Evolutionary conservation across 2,888 invertebrate genomes (phyloP).

Genomic region (Diarsia dahlii): DNA sequence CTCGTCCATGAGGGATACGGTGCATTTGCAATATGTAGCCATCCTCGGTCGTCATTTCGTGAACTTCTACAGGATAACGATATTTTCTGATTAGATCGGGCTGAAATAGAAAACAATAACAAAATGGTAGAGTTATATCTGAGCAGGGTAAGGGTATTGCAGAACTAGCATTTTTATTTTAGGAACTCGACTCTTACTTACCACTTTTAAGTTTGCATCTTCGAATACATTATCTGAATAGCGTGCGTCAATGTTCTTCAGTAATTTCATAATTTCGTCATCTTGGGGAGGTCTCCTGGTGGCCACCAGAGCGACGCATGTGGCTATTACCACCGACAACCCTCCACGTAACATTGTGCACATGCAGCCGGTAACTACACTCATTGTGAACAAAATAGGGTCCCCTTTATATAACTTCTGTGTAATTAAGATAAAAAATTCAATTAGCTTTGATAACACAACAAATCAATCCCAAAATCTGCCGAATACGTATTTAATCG

Average conservation of each 20-base stretch:
- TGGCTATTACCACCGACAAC: constrained; percentile 50
- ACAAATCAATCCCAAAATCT: constrained; percentile 13
- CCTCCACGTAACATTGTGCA: constrained; percentile 64
- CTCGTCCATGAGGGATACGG: constrained; percentile 92
- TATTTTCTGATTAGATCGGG: constrained; percentile 90
- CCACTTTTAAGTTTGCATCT: constrained; percentile 83
- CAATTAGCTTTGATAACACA: constrained; percentile 28
- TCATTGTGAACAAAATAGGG: not conserved
- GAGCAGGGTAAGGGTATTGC: not conserved
- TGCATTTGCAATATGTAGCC: constrained; percentile 94
- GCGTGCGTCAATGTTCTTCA: constrained; percentile 61
- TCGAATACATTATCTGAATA: constrained; percentile 79
- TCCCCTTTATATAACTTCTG: constrained; percentile 67
- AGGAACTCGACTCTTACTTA: constrained; percentile 65
- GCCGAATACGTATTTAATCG: not conserved
- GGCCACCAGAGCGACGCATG: constrained; percentile 60
- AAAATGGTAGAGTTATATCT: not conserved
- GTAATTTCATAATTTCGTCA: constrained; percentile 70
- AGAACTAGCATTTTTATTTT: not conserved
- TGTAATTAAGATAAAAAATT: constrained; percentile 32
- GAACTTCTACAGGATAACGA: constrained; percentile 92
- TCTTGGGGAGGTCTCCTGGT: constrained; percentile 72
- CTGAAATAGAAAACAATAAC: constrained; percentile 25
- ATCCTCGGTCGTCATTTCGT: constrained; percentile 93
- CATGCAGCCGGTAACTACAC: constrained; percentile 9